These are phyloP conservation scores for Protaetia brevitarsis DNA, from an alignment of 1,140 invertebrate species.

Conservation along the genomic window DNA sequence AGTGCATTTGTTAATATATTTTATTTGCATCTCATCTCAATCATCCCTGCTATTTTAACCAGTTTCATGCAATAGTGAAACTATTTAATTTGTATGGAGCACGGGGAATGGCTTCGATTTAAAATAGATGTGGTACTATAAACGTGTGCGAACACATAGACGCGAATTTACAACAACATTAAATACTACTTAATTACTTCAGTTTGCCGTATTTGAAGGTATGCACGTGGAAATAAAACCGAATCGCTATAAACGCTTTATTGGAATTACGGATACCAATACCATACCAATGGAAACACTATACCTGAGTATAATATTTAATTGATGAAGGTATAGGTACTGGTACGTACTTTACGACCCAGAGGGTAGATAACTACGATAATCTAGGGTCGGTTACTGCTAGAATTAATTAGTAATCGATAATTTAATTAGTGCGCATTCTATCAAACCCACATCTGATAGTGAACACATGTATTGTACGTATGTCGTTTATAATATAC, in stretches of 20 bases:
- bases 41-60: too few species aligned
- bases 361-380: not conserved
- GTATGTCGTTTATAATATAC: too few species aligned
- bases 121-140: too few species aligned
- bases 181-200: not conserved
- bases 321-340: constrained; percentile 1
- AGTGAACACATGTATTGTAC: too few species aligned
- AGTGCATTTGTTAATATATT: too few species aligned
- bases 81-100: too few species aligned
- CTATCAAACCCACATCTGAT: not conserved
- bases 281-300: not conserved
- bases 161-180: constrained; percentile 8
- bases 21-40: too few species aligned
- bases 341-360: not conserved
- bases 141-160: too few species aligned
- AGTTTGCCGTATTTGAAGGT: not conserved
- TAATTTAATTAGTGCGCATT: constrained; percentile 9
- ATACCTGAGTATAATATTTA: constrained; percentile 10
- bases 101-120: too few species aligned
- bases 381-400: not conserved
- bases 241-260: not conserved
- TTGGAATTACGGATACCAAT: not conserved
- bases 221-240: too few species aligned
- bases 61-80: too few species aligned
- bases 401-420: constrained; percentile 14